Base-by-base conservation (phyloP, 2,888 invertebrate genomes). In the Spilarctia lutea region DNA sequence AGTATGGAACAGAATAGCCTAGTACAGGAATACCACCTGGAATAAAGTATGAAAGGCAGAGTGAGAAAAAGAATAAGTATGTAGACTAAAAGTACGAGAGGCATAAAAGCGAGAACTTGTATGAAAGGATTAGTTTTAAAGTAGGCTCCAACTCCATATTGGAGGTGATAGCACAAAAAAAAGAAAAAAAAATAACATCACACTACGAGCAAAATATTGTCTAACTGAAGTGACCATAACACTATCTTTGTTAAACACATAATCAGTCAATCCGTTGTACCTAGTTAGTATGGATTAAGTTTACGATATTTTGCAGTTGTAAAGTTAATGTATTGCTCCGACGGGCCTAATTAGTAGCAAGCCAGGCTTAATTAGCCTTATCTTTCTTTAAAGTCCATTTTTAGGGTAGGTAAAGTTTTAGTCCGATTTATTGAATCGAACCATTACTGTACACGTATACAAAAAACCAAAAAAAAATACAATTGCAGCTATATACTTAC, bases 321-420 rank as follows among this genome's bases (percentile, higher is more conserved):
- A 67, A 66, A 70, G 71, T 74, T 70, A 70, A 70, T 66, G 60
- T 70, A 70, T 74, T 66, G 42, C 56, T 35, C 74, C 65, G n/a
- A 18, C 30, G 70, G 74, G 74, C 11, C 70, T 66, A 71, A 74
- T 74, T 74, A 71, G 66, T 74, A 66, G n/a, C 60, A 42, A 71
- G 27, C 66, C 30, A 33, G 20, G 56, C 66, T 56, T 70, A 74
- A 74, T 74, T 74, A 74, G 52, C 30, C 18, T 52, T 69, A n/a
- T 56, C 30, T 74, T 60, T 1, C n/a, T 11, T 33, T 39, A 33
- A n/a, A 68, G 0, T 52, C 18, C 11, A 52, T 63, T 42, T 42
- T 60, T 39, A 11, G 60, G 18, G 7, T 42, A 4, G 27, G 4
- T 27, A 70, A 63, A 35, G 33, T 56, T 56, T 52, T 18, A 70